These are phyloP conservation scores for Drosophila anomalata DNA, from an alignment of 2,888 invertebrate genomes.

Conservation along the genomic window DNA sequence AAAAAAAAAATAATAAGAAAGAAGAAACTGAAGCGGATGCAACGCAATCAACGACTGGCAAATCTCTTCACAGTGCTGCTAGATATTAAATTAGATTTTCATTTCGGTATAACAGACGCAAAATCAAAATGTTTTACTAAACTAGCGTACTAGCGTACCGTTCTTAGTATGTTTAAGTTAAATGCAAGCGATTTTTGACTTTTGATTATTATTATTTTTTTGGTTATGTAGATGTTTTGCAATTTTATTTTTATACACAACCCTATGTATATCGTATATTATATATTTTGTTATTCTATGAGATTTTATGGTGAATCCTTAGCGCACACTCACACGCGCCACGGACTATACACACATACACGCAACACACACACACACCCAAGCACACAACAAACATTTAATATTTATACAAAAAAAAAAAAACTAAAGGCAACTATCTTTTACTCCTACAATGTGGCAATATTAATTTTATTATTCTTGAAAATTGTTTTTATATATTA, in stretches of 20 bases:
- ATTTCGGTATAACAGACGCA: conserved; percentile 48
- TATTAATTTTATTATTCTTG: conserved; percentile 53
- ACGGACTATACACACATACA: conserved; percentile 8
- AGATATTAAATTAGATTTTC: conserved; percentile 67
- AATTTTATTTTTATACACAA: conserved; percentile 49
- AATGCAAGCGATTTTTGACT: conserved; percentile 56
- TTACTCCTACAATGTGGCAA: conserved; percentile 58
- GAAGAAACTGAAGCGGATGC: conserved; percentile 25
- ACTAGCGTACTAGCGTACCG: conserved; percentile 25
- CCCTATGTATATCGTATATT: conserved; percentile 52
- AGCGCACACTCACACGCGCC: conserved; percentile 52
- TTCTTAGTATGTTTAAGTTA: conserved; percentile 47
- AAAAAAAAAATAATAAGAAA: too few relatives aligned
- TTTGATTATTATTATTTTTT: conserved; percentile 50
- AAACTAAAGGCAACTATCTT: conserved; percentile 40
- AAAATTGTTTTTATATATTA: conserved; percentile 54
- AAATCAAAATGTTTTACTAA: conserved; percentile 55
- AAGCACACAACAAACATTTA: conserved; percentile 18
- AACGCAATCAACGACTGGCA: conserved; percentile 73
- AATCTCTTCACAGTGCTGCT: conserved; percentile 72
- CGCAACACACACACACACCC: conserved; percentile 14
- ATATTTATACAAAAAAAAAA: conserved; percentile 61
- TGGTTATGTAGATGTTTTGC: conserved; percentile 63
- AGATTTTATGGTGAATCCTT: conserved; percentile 67
- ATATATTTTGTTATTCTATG: conserved; percentile 69